Conservation (phyloP, 2,888 invertebrate genomes). For the Drosophila suboccidentalis region DNA sequence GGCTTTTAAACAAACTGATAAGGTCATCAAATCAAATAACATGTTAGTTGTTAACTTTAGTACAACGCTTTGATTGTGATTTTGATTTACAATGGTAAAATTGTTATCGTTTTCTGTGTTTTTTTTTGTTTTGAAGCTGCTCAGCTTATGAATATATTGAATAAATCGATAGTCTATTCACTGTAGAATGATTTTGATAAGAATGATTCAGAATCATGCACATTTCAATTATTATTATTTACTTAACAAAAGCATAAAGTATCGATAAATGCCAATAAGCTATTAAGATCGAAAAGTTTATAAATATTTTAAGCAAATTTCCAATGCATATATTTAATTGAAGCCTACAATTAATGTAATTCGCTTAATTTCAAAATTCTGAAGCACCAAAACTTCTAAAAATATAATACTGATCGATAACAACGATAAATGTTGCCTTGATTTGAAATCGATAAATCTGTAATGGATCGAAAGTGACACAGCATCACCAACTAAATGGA, state of each 20-base stretch:
- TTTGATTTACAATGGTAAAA: slow-evolving; percentile 52
- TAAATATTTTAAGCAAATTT: neutral
- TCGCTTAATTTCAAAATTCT: too few species aligned
- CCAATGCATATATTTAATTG: neutral
- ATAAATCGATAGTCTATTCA: slow-evolving; percentile 25
- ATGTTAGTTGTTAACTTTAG: slow-evolving; percentile 62
- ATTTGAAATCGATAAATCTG: neutral
- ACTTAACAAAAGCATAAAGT: neutral
- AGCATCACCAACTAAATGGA: neutral
- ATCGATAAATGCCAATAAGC: neutral
- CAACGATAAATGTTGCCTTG: neutral
- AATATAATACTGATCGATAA: neutral
- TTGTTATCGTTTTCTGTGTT: slow-evolving; percentile 30
- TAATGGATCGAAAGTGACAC: neutral
- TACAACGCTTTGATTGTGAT: slow-evolving; percentile 68
- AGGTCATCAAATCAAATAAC: slow-evolving; percentile 57
- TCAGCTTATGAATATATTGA: slow-evolving; percentile 6
- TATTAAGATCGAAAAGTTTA: too few species aligned
- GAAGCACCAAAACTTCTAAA: too few species aligned
- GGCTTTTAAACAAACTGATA: slow-evolving; percentile 66
- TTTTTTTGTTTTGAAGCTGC: neutral
- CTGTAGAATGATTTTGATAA: slow-evolving; percentile 7
- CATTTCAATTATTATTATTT: slow-evolving; percentile 11
- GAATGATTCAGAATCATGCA: neutral
- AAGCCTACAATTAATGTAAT: neutral